phyloP scores from a whole-genome alignment of 2,888 invertebrate species.

The Sussaba pulchella region DNA sequence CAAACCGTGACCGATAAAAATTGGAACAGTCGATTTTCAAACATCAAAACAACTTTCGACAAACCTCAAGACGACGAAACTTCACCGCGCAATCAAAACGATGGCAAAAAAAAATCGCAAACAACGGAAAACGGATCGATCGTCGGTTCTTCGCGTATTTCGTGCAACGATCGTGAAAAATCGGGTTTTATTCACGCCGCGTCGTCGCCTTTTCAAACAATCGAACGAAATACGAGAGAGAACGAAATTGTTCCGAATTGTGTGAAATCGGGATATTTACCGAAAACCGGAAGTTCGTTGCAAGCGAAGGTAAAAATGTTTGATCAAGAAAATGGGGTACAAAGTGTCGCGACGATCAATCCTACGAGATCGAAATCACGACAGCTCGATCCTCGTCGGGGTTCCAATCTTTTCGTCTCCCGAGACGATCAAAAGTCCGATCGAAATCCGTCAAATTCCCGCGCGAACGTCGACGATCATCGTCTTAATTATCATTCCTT shows the following conservation, averaged over 20 bases:
- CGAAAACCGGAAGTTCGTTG: slow-evolving; percentile 72
- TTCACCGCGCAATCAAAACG: slow-evolving; percentile 22
- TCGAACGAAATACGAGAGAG: slow-evolving; percentile 68
- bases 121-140: slow-evolving; percentile 40
- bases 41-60: slow-evolving; percentile 93
- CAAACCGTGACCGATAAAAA: slow-evolving; percentile 85
- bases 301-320: slow-evolving; percentile 78
- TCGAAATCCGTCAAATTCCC: slow-evolving; percentile 51
- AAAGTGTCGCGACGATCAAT: background rate
- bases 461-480: slow-evolving; percentile 72
- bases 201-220: slow-evolving; percentile 80
- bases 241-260: slow-evolving; percentile 53
- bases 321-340: slow-evolving; percentile 65
- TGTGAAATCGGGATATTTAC: slow-evolving; percentile 71
- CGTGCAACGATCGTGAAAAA: slow-evolving; percentile 48
- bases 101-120: slow-evolving; percentile 35
- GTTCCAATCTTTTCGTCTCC: slow-evolving; percentile 32
- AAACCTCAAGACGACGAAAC: slow-evolving; percentile 76
- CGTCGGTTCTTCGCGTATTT: slow-evolving; percentile 60
- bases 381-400: slow-evolving; percentile 45
- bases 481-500: slow-evolving; percentile 76
- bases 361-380: slow-evolving; percentile 65
- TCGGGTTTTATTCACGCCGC: slow-evolving; percentile 80
- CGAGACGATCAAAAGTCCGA: slow-evolving; percentile 59
- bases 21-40: slow-evolving; percentile 94